Conservation (phyloP, 2,888 invertebrate species). For the Andrena fulva region DNA sequence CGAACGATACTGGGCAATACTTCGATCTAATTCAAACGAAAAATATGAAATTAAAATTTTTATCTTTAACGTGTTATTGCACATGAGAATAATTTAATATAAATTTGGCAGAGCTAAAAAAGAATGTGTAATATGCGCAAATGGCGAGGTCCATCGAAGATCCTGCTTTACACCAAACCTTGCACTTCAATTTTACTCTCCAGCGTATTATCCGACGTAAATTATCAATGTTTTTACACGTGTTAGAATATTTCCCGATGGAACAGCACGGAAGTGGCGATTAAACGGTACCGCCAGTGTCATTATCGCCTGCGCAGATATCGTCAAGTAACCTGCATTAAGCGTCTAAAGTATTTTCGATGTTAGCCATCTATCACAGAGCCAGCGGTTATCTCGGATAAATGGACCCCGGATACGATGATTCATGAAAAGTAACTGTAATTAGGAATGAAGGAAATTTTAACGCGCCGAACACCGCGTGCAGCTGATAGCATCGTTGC, state of each 20-base stretch:
- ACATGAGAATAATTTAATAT: too few relatives aligned
- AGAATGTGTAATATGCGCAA: too few relatives aligned
- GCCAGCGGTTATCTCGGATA: constrained; percentile 14
- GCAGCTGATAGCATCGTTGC: constrained; percentile 20
- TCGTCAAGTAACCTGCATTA: constrained; percentile 17
- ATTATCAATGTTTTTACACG: not conserved
- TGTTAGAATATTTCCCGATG: constrained; percentile 9
- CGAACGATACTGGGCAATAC: too few relatives aligned
- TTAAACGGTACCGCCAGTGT: constrained; percentile 19
- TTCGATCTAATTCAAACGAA: too few relatives aligned
- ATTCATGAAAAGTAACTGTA: constrained; percentile 39
- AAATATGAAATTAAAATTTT: too few relatives aligned
- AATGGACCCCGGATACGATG: constrained; percentile 30
- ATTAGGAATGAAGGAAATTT: constrained; percentile 26
- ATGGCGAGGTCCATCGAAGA: too few relatives aligned
- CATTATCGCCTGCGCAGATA: constrained; percentile 27
- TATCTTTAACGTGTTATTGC: too few relatives aligned
- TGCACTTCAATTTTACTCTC: not conserved
- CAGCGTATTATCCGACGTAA: not conserved
- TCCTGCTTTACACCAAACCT: not conserved
- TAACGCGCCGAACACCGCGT: constrained; percentile 17
- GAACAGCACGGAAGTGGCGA: constrained; percentile 9
- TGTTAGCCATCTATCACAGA: constrained; percentile 28
- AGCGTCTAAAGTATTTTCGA: constrained; percentile 25
- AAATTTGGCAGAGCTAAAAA: too few relatives aligned